Evolutionary conservation across 1,140 invertebrate species (phyloP).

Genomic region (Caligus rogercresseyi): DNA sequence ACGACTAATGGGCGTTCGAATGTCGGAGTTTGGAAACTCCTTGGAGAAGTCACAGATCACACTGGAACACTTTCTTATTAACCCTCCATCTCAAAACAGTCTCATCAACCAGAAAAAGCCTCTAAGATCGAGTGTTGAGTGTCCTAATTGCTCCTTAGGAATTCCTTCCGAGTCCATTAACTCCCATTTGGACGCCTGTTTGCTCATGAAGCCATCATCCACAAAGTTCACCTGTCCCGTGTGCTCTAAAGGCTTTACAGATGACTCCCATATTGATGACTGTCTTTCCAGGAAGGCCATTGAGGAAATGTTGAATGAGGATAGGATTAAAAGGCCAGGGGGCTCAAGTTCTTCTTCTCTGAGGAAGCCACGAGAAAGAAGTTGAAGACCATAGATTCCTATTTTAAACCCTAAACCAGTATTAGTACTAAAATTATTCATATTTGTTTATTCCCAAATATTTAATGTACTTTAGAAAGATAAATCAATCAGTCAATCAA

Average conservation of each 20-base stretch:
- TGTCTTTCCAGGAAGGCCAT: conserved; percentile 15
- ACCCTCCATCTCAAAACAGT: neutral
- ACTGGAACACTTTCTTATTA: neutral
- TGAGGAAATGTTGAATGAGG: conserved; percentile 7
- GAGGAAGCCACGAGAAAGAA: no score
- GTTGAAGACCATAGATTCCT: neutral
- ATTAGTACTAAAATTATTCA: no score
- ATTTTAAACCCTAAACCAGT: neutral
- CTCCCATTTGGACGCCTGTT: neutral
- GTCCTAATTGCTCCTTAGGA: neutral
- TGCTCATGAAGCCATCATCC: conserved; percentile 22
- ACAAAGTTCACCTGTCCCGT: conserved; percentile 19
- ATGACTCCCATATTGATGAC: conserved; percentile 15
- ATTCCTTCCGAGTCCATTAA: neutral
- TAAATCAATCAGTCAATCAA: no score
- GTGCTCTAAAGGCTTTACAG: neutral
- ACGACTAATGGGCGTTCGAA: conserved; percentile 34
- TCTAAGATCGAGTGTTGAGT: no score
- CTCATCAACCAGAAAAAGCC: no score
- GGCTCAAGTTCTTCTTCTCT: no score
- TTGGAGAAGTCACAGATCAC: neutral
- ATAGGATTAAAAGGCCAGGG: neutral
- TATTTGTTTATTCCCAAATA: no score
- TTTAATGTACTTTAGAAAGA: no score
- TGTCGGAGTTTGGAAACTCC: conserved; percentile 26